These are phyloP conservation scores for Chinchilla lanigera DNA, from an alignment of 2,113 vertebrate genomes.

Conservation along the genomic window DNA sequence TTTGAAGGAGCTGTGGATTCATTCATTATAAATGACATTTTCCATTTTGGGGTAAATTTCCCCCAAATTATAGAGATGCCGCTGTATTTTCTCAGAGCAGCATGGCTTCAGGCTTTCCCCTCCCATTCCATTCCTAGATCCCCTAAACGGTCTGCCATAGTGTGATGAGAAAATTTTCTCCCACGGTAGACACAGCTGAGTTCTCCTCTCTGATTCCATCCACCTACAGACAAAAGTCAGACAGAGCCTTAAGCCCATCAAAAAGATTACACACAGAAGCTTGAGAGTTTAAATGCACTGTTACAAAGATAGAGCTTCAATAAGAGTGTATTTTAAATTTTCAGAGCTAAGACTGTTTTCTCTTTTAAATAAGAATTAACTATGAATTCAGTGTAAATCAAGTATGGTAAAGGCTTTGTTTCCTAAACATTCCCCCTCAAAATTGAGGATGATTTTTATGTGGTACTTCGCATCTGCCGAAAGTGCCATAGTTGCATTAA, in stretches of 20 bases:
- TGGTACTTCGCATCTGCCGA: not conserved
- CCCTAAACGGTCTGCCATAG: not conserved
- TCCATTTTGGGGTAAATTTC: not conserved
- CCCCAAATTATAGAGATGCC: not conserved
- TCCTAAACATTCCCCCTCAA: not conserved
- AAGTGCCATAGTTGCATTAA: not conserved
- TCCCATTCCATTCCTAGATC: not conserved
- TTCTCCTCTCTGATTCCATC: not conserved
- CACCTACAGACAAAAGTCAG: not conserved
- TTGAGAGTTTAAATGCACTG: not conserved
- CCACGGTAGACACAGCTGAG: not conserved
- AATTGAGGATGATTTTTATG: not conserved
- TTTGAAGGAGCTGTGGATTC: not conserved
- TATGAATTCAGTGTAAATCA: not conserved
- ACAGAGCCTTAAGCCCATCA: not conserved
- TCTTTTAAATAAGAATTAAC: not conserved
- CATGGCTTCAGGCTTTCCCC: not conserved
- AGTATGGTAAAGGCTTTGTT: not conserved
- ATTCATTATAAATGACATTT: not conserved
- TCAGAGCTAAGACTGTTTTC: not conserved
- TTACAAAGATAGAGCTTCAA: not conserved
- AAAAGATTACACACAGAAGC: not conserved
- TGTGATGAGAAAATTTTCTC: not conserved
- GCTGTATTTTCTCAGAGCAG: not conserved
- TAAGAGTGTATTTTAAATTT: not conserved